Conservation (phyloP, 2,888 invertebrate genomes). For the Melinopterus prodromus region DNA sequence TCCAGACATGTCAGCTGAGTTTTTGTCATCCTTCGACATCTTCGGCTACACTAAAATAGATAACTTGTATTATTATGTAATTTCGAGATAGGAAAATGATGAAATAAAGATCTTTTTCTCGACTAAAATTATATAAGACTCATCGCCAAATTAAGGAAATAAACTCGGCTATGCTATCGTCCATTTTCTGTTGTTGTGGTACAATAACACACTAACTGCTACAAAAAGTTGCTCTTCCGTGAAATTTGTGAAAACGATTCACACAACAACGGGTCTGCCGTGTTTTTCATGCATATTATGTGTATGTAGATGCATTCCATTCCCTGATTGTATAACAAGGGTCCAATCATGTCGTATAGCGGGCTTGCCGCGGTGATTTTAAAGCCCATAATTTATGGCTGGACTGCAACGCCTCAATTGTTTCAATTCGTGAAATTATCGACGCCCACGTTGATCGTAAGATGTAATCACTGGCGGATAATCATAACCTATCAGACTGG, state of each 20-base stretch:
- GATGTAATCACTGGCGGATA: not conserved
- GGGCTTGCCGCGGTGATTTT: not conserved
- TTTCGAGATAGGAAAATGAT: not conserved
- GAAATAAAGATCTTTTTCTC: not conserved
- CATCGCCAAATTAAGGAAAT: not conserved
- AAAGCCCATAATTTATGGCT: not conserved
- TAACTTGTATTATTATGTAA: not conserved
- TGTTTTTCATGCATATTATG: not conserved
- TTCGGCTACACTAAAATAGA: not conserved
- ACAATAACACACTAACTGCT: not conserved
- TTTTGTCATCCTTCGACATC: constrained; percentile 17
- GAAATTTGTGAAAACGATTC: not conserved
- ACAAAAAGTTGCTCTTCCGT: not conserved
- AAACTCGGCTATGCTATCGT: not conserved
- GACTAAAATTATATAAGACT: not conserved
- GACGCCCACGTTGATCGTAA: not conserved
- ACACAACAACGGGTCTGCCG: not conserved
- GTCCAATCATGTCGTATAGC: not conserved
- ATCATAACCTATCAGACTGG: not conserved
- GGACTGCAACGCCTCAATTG: not conserved
- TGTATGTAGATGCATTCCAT: not conserved
- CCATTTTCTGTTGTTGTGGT: not conserved
- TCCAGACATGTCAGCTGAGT: constrained; percentile 58
- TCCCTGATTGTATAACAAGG: not conserved
- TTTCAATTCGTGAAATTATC: not conserved